Base-by-base conservation (phyloP, 1,140 invertebrate species). In the Pseudomyrmex cubaensis region DNA sequence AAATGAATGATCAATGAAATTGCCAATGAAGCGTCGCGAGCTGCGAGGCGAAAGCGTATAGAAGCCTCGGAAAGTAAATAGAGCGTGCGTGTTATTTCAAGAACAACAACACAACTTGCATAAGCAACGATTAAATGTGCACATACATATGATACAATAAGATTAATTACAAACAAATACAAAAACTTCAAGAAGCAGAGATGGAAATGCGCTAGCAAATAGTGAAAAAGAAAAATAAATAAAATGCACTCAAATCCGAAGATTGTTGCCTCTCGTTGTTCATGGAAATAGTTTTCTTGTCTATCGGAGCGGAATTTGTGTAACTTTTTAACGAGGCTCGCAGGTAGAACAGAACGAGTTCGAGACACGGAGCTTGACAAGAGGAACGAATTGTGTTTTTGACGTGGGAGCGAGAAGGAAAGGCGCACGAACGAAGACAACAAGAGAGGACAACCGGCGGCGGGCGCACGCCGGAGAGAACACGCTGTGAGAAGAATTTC, bases 351-450 rank as follows among this genome's bases (percentile, higher is more conserved):
- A 72, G n/a, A 52, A 20, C 20, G 52, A 66, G 73, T 74, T 87
- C 62, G 56, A 62, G 44, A 12, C 59, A 52, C 17, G 80, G 61
- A 72, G 25, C 57, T 57, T 22, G 57, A 82, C 15, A 73, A 76
- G 70, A 54, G 64, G 48, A 82, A 86, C 50, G 64, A 78, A 61
- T 8, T 77, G 75, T 75, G 62, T 78, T 84, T 88, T 84, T 70
- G 73, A 73, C 48, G 64, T 57, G 17, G 54, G 54, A 70, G 62
- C 70, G 67, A 86, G 67, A 77, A 72, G 20, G 5, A 20, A 57
- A 80, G 64, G 72, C 8, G 56, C 35, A 7, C 35, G 3, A 35
- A 35, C 35, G 5, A 35, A 35, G 0, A 35, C 35, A 35, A 35
- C 35, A 35, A 7, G 35, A 59, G 62, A 80, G 25, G 12, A 52